Base-by-base conservation (phyloP, 1,140 invertebrate genomes). In the Drosophila tsacasi region DNA sequence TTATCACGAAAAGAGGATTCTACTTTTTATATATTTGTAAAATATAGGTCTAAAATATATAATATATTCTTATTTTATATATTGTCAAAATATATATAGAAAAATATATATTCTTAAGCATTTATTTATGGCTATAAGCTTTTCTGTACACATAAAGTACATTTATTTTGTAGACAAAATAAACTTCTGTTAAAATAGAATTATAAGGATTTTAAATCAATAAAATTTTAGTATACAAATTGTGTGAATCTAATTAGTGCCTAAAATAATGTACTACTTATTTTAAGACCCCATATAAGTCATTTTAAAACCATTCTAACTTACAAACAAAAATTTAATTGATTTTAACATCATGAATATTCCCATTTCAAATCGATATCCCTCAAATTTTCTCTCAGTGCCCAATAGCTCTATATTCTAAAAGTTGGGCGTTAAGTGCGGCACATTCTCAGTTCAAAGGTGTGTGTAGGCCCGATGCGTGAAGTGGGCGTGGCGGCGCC, bases 401-500 rank as follows among this genome's bases (percentile, higher is more conserved):
- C 17, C 19, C 35, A 9, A 12, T 32, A 55, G 49, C 64, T 71
- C 63, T 54, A 68, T 40, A 68, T 68, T 61, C 23, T 7, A 30
- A 15, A n/a, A 46, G 52, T 57, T 60, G 73, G 81, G 84, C 89
- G 84, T 90, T 71, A 89, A 89, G 78, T 90, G 85, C 77, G 73
- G 76, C 83, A 87, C 81, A 83, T 87, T 89, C 65, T 59, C 52
- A 50, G 49, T 47, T 52, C 52, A 83, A 76, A 90, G 84, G 85
- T 90, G 85, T 81, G 83, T 75, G 72, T 49, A 49, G 61, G 67
- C 57, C 37, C 35, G 76, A 77, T 86, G 83, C 68, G 73, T 78
- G 78, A 87, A 87, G 84, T 75, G 84, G 84, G 84, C 83, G 84
- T 84, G 81, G 58, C 63, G 57, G 64, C 68, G 83, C 58, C 83